phyloP scores from a whole-genome alignment of 2,113 vertebrate species.

The Vireo altiloquus region DNA sequence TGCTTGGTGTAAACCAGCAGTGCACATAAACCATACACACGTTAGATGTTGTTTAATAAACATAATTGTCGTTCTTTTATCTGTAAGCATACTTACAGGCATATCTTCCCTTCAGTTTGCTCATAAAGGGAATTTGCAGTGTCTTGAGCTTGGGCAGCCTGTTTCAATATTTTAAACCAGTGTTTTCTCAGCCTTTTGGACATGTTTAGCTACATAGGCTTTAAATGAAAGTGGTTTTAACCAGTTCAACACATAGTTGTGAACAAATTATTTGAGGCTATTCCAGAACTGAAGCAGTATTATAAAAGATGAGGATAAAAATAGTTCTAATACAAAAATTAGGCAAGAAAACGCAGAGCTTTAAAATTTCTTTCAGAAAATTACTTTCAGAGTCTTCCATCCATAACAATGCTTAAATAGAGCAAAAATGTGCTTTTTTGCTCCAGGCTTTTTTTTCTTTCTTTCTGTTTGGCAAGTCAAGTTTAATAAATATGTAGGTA shows the following conservation, averaged over 20 bases:
- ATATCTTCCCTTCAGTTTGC: background rate
- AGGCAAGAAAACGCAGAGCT: background rate
- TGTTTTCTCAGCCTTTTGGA: background rate
- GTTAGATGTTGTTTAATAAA: background rate
- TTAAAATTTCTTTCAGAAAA: background rate
- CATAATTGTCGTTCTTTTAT: background rate
- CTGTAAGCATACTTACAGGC: background rate
- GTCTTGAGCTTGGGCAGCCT: background rate
- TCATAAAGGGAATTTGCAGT: background rate
- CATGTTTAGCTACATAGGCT: background rate
- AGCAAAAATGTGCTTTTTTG: background rate
- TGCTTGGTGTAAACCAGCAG: background rate
- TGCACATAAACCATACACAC: background rate
- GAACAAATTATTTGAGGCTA: background rate
- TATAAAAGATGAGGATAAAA: background rate
- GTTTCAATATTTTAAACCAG: background rate
- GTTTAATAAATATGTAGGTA: conserved; percentile 2
- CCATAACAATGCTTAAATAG: background rate
- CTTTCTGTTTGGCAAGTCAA: background rate
- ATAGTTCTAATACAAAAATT: background rate
- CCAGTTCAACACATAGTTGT: background rate
- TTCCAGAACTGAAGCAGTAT: background rate
- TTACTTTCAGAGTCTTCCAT: background rate
- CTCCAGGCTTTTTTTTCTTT: background rate
- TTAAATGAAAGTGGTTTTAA: background rate